These are phyloP conservation scores for Bucco capensis DNA, from an alignment of 2,113 vertebrate genomes.

Conservation along the genomic window DNA sequence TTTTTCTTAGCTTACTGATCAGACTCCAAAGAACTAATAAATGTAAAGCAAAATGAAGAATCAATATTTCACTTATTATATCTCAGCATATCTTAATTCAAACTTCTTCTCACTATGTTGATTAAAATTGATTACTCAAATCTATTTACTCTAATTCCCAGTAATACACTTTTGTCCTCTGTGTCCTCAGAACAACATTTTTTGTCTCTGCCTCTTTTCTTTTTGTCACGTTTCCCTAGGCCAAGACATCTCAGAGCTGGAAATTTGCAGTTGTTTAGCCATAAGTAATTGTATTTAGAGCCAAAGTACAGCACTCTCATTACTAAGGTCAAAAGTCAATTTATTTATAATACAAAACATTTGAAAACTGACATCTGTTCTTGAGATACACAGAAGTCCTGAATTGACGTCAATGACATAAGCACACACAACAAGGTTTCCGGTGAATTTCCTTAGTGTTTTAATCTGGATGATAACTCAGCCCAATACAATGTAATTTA, in stretches of 20 bases:
- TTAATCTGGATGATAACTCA: slow-evolving; percentile 36
- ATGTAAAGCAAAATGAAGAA: background rate
- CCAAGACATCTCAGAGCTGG: background rate
- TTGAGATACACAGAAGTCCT: slow-evolving; percentile 44
- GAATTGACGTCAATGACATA: slow-evolving; percentile 64
- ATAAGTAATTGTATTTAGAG: slow-evolving; percentile 60
- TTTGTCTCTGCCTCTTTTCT: background rate
- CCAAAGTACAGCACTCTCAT: background rate
- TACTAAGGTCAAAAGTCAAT: slow-evolving; percentile 58
- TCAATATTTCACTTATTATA: background rate
- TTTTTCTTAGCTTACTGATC: background rate
- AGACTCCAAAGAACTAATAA: background rate
- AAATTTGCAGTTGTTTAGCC: background rate
- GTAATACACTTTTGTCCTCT: background rate
- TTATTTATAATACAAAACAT: slow-evolving; percentile 65
- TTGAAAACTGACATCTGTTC: slow-evolving; percentile 67
- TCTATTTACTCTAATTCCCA: background rate
- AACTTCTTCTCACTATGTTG: background rate
- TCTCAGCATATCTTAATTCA: background rate
- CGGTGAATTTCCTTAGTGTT: background rate
- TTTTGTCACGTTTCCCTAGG: background rate
- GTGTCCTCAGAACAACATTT: background rate
- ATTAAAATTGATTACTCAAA: background rate
- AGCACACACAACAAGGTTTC: slow-evolving; percentile 36
- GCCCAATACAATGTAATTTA: background rate